A percentile compares a stretch with the other conserved stretches of the same genome.
Evolutionary conservation across 2,797 vertebrate species (phyloP).

Genomic region (Tokudaia tokunoshimensis): DNA sequence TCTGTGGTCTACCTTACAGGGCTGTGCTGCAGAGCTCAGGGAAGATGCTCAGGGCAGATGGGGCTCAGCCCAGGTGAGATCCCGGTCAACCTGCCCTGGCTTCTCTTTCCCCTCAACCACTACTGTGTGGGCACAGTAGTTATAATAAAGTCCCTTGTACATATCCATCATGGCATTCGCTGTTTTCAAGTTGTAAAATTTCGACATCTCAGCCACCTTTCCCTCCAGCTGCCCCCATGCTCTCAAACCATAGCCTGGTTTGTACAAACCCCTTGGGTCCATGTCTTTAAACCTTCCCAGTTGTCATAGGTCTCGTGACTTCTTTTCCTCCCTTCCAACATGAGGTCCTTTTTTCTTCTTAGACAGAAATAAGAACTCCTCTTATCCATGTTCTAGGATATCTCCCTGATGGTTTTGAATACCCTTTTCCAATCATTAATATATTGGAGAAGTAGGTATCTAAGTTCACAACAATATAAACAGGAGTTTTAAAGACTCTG

Average conservation of each 20-base stretch:
- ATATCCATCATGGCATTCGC: not conserved
- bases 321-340: not conserved
- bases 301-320: not conserved
- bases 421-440: not conserved
- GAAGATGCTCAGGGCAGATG: not conserved
- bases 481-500: not conserved
- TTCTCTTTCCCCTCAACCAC: not conserved
- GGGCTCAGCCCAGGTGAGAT: not conserved
- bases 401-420: not conserved
- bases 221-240: not conserved
- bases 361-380: not conserved
- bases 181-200: slow-evolving; percentile 35
- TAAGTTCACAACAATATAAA: not conserved
- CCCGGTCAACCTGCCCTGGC: not conserved
- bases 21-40: not conserved
- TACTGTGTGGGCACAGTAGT: not conserved
- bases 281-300: not conserved
- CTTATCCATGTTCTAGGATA: not conserved
- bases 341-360: not conserved
- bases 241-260: not conserved
- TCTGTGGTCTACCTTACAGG: not conserved
- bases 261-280: not conserved
- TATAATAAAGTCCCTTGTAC: not conserved
- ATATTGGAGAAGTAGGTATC: not conserved
- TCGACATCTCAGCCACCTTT: not conserved